Evolutionary conservation across 2,113 vertebrate genomes (phyloP), one percentile per base, ranked within the genome.

Genomic region (Crotalus horridus): DNA sequence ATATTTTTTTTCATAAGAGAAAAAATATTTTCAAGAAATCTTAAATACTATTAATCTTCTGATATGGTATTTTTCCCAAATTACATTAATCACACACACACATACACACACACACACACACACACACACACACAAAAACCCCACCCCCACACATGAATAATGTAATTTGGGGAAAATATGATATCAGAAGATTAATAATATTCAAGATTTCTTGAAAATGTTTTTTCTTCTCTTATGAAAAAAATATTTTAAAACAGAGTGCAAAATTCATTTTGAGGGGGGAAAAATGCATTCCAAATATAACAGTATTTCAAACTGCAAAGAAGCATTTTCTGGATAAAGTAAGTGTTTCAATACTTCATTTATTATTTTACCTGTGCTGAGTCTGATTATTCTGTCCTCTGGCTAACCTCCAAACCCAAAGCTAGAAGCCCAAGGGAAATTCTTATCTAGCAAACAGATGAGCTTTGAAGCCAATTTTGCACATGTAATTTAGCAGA

Each of bases 401-500:
- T 81, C 91, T 93, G 94, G 90, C 96, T 96, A 95, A 94, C 94
- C 93, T 94, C 90, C 24, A 91, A 93, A 81, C 88, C 94, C 87
- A 94, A 96, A 94, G 88, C 86, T 94, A 85, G 92, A 93, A 95
- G 64, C 93, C 89, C 87, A 61, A 94, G 92, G 92, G 93, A 96
- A 85, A 17, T 56, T 93, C 86, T 91, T 95, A 89, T 95, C 59
- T 94, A 96, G 93, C 94, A 88, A 33, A 88, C 95, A 94, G 89
- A 95, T 95, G 85, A 95, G 85, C 93, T 93, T 95, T 95, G 90
- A 48, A 92, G 81, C 59, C 92, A 90, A 64, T 93, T 64, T 93
- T 91, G 93, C 93, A 56, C 26, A 96, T 94, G 95, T 94, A 13
- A 95, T 95, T 91, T 95, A 95, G 93, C 93, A 94, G 92, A 97